These are phyloP conservation scores for Neofelis nebulosa DNA, from an alignment of 2,113 vertebrate species.

Conservation along the genomic window DNA sequence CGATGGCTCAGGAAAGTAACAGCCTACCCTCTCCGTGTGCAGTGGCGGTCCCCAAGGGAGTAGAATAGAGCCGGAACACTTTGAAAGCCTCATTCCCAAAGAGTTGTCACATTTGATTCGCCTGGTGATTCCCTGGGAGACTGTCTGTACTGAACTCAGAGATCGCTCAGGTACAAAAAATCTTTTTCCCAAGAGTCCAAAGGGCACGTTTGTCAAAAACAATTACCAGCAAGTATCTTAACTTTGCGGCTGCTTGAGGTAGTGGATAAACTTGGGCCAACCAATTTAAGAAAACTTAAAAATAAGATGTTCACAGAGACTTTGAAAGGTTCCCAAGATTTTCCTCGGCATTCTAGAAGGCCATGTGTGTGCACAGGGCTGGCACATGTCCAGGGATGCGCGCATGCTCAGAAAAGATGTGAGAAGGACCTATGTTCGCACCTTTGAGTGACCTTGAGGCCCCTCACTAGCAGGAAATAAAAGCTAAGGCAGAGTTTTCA, in stretches of 20 bases:
- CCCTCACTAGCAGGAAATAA: background rate
- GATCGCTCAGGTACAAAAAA: background rate
- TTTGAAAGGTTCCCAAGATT: background rate
- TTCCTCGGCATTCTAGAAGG: background rate
- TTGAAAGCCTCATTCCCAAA: background rate
- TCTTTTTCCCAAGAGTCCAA: background rate
- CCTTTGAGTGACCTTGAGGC: background rate
- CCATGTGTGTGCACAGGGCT: background rate
- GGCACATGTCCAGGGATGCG: background rate
- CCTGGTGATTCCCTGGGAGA: background rate
- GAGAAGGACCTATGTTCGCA: background rate
- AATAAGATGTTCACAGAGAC: background rate
- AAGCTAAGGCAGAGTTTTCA: background rate
- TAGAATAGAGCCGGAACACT: background rate
- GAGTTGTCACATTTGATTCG: background rate
- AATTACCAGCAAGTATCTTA: background rate
- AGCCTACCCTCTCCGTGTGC: background rate
- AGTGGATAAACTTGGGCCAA: background rate
- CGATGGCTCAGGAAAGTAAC: background rate
- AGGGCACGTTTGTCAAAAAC: background rate
- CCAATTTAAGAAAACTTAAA: background rate
- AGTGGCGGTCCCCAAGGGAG: background rate
- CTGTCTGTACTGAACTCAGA: background rate
- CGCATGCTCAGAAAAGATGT: background rate
- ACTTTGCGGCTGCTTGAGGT: background rate